phyloP scores from a whole-genome alignment of 2,888 invertebrate genomes.

The Stenolophus ochropezus region DNA sequence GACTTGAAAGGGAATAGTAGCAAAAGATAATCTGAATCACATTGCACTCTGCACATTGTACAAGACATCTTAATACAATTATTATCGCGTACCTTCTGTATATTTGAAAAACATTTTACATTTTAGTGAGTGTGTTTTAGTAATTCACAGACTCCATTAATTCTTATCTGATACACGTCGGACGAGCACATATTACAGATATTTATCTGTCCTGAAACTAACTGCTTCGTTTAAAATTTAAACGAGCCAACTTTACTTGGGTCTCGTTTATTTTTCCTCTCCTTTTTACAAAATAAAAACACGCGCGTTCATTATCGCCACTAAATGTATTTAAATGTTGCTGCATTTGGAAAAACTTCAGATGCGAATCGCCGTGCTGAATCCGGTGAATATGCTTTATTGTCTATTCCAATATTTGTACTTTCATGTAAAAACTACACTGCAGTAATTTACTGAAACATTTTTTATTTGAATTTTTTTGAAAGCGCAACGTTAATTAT shows the following conservation, averaged over 20 bases:
- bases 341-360: slow-evolving; percentile 28
- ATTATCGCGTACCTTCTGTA: not conserved
- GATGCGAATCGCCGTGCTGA: not conserved
- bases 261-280: slow-evolving; percentile 43
- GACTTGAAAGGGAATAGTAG: not conserved
- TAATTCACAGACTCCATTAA: slow-evolving; percentile 57
- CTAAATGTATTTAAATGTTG: slow-evolving; percentile 27
- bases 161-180: slow-evolving; percentile 55
- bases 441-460: slow-evolving; percentile 16
- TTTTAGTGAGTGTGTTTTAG: slow-evolving; percentile 36
- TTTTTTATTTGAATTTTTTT: slow-evolving; percentile 9
- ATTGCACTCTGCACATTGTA: not conserved
- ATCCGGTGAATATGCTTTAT: not conserved
- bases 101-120: slow-evolving; percentile 48
- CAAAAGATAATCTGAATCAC: not conserved
- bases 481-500: slow-evolving; percentile 2
- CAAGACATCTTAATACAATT: slow-evolving; percentile 3
- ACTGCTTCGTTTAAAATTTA: slow-evolving; percentile 57
- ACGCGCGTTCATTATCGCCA: slow-evolving; percentile 35
- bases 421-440: not conserved
- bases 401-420: slow-evolving; percentile 14
- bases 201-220: slow-evolving; percentile 51
- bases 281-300: slow-evolving; percentile 23
- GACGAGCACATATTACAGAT: slow-evolving; percentile 47
- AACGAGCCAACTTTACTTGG: slow-evolving; percentile 50